Conservation (phyloP, 2,797 vertebrate genomes). For the Microchirus variegatus region DNA sequence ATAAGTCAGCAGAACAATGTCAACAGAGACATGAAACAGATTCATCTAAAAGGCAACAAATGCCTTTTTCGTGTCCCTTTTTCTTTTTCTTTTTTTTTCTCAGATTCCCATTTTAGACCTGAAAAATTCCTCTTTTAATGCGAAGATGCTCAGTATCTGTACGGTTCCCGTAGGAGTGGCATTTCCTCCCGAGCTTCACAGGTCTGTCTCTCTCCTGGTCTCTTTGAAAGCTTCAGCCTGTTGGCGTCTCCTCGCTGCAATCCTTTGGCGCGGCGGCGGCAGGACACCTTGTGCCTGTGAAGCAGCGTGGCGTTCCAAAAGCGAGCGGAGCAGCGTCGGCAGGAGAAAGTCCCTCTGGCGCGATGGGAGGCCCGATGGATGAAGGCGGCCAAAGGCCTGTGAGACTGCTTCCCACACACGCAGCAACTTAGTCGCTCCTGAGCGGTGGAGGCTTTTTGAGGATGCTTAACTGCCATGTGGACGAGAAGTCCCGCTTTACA, state of each 20-base stretch:
- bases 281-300: conserved; percentile 82
- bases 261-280: conserved; percentile 78
- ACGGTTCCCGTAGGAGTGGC: conserved; percentile 75
- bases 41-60: conserved; percentile 55
- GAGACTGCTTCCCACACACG: conserved; percentile 85
- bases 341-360: conserved; percentile 83
- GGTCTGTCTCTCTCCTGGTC: conserved; percentile 69
- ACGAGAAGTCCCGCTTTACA: conserved; percentile 83
- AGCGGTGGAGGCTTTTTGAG: conserved; percentile 72
- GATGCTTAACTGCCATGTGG: conserved; percentile 84
- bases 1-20: conserved; percentile 73
- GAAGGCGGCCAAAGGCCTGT: conserved; percentile 80
- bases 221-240: conserved; percentile 76
- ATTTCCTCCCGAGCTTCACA: conserved; percentile 72
- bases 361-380: conserved; percentile 83
- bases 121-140: conserved; percentile 55
- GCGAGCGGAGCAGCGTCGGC: conserved; percentile 79
- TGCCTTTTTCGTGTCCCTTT: conserved; percentile 67
- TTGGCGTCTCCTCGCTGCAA: conserved; percentile 70
- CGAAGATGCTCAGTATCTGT: conserved; percentile 77
- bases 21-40: conserved; percentile 73
- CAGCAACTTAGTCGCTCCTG: conserved; percentile 80
- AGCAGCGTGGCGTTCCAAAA: conserved; percentile 86
- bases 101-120: conserved; percentile 56
- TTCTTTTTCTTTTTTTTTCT: conserved; percentile 49